Conservation (phyloP, 2,797 vertebrate genomes). For the Sebastes dallii region DNA sequence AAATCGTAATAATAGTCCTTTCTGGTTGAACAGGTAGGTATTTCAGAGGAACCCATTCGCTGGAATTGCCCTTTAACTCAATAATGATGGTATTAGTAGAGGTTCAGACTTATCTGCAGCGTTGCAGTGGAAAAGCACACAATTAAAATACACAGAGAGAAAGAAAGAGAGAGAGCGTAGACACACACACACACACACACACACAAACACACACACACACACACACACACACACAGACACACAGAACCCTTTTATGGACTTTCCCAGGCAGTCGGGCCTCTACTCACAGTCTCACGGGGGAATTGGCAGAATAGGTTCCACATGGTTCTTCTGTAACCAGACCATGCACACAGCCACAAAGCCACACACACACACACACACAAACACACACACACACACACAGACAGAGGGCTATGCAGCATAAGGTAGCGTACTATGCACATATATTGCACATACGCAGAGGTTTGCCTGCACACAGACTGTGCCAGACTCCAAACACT, state of each 20-base stretch:
- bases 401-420: slow-evolving; percentile 17
- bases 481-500: slow-evolving; percentile 58
- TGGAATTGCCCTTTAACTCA: slow-evolving; percentile 65
- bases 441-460: slow-evolving; percentile 33
- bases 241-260: slow-evolving; percentile 83
- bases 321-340: slow-evolving; percentile 83
- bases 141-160: slow-evolving; percentile 48
- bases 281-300: slow-evolving; percentile 73
- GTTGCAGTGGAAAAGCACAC: slow-evolving; percentile 67
- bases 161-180: neutral
- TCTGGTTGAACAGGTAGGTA: slow-evolving; percentile 53
- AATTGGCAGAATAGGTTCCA: slow-evolving; percentile 83
- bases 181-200: neutral
- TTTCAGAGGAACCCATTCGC: slow-evolving; percentile 61
- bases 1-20: slow-evolving; percentile 19
- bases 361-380: slow-evolving; percentile 8
- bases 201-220: neutral
- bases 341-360: slow-evolving; percentile 60
- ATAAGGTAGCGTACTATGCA: slow-evolving; percentile 30
- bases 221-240: slow-evolving; percentile 65
- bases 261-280: slow-evolving; percentile 82
- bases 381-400: neutral
- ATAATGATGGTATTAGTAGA: slow-evolving; percentile 42
- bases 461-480: slow-evolving; percentile 28
- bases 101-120: slow-evolving; percentile 19